Conservation (phyloP, 1,140 invertebrate species). For the Leptopilina boulardi region DNA sequence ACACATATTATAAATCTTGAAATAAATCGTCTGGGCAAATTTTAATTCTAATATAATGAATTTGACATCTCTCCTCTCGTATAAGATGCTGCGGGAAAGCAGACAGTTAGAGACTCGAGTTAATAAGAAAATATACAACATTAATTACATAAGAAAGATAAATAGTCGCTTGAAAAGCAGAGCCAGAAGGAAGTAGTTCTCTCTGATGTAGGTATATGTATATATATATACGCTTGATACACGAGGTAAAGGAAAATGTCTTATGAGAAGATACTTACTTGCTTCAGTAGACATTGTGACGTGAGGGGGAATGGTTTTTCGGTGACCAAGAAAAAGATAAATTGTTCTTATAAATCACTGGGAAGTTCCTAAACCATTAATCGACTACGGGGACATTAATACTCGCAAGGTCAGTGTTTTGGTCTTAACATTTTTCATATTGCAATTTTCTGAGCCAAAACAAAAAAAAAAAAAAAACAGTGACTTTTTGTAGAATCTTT, state of each 20-base stretch:
- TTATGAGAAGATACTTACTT: constrained; percentile 16
- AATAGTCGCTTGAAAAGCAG: constrained; percentile 18
- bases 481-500: no score
- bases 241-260: constrained; percentile 1
- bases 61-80: not conserved
- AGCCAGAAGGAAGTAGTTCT: constrained; percentile 32
- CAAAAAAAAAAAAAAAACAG: not conserved
- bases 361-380: not conserved
- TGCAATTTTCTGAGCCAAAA: not conserved
- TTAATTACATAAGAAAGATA: constrained; percentile 26
- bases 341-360: constrained; percentile 17
- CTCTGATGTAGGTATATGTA: not conserved
- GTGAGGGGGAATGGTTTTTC: no score
- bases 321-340: constrained; percentile 24
- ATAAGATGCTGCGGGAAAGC: not conserved
- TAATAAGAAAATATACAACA: constrained; percentile 18
- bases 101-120: not conserved
- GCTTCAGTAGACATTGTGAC: constrained; percentile 10
- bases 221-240: no score
- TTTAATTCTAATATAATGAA: constrained; percentile 8
- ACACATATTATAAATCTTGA: no score
- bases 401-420: constrained; percentile 18
- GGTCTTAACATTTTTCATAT: not conserved
- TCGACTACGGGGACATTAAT: constrained; percentile 2
- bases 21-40: not conserved